A percentile compares a stretch with the other conserved stretches of the same genome.
phyloP scores from a whole-genome alignment of 2,888 invertebrate genomes.

The Listrodromus nycthemerus region DNA sequence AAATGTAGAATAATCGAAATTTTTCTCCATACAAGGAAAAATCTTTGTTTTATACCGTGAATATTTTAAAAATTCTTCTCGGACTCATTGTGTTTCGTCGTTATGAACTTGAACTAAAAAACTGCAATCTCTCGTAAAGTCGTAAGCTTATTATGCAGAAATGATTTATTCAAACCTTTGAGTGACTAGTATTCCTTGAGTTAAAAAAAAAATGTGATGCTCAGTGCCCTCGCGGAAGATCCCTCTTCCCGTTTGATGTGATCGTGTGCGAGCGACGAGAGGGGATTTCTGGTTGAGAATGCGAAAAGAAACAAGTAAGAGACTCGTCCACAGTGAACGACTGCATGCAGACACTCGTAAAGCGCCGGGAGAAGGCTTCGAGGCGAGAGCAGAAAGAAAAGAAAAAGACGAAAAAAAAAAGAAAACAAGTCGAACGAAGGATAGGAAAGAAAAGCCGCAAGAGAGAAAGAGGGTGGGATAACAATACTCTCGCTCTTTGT shows the following conservation, averaged over 20 bases:
- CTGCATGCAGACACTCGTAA: constrained; percentile 35
- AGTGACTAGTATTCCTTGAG: background rate
- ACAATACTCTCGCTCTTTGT: constrained; percentile 35
- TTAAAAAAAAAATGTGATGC: background rate
- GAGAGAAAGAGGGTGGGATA: constrained; percentile 13
- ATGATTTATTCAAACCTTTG: background rate
- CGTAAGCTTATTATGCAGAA: background rate
- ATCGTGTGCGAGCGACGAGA: background rate
- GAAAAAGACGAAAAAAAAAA: background rate
- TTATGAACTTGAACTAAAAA: background rate
- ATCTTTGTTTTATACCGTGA: background rate
- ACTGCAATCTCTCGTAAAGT: background rate
- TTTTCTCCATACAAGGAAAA: background rate
- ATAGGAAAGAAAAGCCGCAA: constrained; percentile 17
- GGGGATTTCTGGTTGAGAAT: constrained; percentile 16
- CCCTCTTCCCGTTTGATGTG: constrained; percentile 1
- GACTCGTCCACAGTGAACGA: constrained; percentile 4
- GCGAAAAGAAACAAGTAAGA: constrained; percentile 19
- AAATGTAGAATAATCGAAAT: background rate
- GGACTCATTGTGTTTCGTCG: background rate
- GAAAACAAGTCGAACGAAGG: constrained; percentile 15
- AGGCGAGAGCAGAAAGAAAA: constrained; percentile 10
- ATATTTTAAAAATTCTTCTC: background rate
- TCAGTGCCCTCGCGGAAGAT: constrained; percentile 8
- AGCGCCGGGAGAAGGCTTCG: constrained; percentile 8